Evolutionary conservation across 1,140 invertebrate species (phyloP).

Genomic region (Calycopis cecrops): DNA sequence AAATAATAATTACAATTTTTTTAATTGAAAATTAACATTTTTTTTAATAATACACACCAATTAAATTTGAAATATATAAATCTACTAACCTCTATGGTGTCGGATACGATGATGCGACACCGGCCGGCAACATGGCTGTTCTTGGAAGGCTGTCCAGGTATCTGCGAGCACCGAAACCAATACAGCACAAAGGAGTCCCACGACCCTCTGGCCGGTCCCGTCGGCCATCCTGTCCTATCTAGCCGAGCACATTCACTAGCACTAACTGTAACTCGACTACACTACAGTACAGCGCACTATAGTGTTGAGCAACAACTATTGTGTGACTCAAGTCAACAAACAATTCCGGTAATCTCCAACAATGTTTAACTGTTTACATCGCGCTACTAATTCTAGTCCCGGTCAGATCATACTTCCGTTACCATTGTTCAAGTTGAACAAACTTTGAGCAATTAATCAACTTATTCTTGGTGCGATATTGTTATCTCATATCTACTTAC

Average conservation of each 20-base stretch:
- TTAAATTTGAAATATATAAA: not conserved
- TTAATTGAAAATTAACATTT: too few species aligned
- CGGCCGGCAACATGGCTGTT: conserved; percentile 68
- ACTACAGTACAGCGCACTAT: conserved; percentile 30
- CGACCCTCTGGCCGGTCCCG: conserved; percentile 43
- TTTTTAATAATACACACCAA: not conserved
- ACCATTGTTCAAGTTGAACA: conserved; percentile 39
- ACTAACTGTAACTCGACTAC: conserved; percentile 29
- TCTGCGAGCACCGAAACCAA: conserved; percentile 50
- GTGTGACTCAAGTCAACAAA: conserved; percentile 51
- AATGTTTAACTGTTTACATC: conserved; percentile 66
- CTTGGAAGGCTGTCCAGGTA: conserved; percentile 68
- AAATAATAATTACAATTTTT: too few species aligned
- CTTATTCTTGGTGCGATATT: conserved; percentile 37
- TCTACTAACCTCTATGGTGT: conserved; percentile 67
- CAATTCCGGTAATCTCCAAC: conserved; percentile 56
- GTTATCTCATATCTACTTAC: conserved; percentile 61
- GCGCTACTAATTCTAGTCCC: conserved; percentile 54
- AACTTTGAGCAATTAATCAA: conserved; percentile 59
- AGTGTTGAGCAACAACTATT: conserved; percentile 37
- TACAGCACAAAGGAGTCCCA: conserved; percentile 44
- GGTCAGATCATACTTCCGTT: conserved; percentile 48
- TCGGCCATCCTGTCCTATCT: conserved; percentile 41
- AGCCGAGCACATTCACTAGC: conserved; percentile 43
- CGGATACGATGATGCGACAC: conserved; percentile 59